These are phyloP conservation scores for Plagodis dolabraria DNA, from an alignment of 2,888 invertebrate species.

Conservation along the genomic window DNA sequence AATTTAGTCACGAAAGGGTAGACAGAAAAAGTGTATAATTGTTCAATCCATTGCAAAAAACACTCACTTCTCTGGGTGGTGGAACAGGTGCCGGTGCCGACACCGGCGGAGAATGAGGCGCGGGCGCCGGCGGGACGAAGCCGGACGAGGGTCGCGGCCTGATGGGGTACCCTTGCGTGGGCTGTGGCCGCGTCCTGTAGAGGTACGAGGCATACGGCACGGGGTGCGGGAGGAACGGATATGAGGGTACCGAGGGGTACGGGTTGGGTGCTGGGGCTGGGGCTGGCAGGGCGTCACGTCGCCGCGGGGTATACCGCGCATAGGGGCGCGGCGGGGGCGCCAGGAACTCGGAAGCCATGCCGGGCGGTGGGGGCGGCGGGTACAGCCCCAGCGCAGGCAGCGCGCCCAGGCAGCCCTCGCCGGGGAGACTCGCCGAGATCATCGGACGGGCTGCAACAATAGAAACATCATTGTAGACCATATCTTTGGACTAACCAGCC, in stretches of 20 bases:
- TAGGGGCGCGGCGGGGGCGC: conserved; percentile 87
- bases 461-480: background rate
- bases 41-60: background rate
- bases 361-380: conserved; percentile 77
- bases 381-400: conserved; percentile 85
- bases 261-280: conserved; percentile 61
- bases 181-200: conserved; percentile 73
- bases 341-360: conserved; percentile 86
- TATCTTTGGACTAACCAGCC: too few relatives aligned
- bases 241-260: conserved; percentile 67
- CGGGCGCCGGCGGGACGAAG: conserved; percentile 75
- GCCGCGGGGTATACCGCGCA: conserved; percentile 78
- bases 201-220: conserved; percentile 72
- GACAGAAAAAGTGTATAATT: too few relatives aligned
- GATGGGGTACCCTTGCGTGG: conserved; percentile 65
- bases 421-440: conserved; percentile 88
- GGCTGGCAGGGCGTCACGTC: conserved; percentile 67
- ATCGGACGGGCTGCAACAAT: conserved; percentile 82
- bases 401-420: conserved; percentile 82
- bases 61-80: conserved; percentile 69
- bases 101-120: conserved; percentile 71
- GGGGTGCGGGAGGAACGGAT: conserved; percentile 77
- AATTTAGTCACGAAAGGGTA: too few relatives aligned
- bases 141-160: conserved; percentile 73
- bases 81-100: conserved; percentile 66